Conservation (phyloP, 2,113 vertebrate species). For the Syrrhaptes paradoxus region DNA sequence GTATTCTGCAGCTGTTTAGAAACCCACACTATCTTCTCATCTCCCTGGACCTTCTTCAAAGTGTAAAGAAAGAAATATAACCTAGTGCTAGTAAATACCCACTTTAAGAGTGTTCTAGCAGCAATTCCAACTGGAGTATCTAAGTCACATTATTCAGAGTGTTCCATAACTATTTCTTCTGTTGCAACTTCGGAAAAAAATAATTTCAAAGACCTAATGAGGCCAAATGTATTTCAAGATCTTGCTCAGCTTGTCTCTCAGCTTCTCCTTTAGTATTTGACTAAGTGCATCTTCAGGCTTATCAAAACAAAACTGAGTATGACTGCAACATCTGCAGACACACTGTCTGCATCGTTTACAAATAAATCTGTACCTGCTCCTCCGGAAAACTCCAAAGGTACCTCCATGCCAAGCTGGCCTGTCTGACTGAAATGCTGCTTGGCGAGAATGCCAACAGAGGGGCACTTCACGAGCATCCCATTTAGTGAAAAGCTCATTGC, state of each 20-base stretch:
- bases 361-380: background rate
- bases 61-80: background rate
- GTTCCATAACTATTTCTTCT: too few species aligned
- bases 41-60: background rate
- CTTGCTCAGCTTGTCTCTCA: background rate
- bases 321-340: background rate
- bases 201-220: background rate
- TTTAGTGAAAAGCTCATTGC: background rate
- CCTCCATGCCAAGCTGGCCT: background rate
- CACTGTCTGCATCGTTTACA: background rate
- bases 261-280: background rate
- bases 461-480: background rate
- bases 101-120: background rate
- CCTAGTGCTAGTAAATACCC: background rate
- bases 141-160: too few species aligned
- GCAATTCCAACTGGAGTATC: background rate
- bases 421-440: background rate
- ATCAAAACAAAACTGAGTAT: background rate
- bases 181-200: background rate
- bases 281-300: rapidly evolving
- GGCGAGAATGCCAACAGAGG: background rate
- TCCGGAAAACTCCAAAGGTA: background rate
- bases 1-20: background rate
- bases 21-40: background rate
- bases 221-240: background rate